Base-by-base conservation (phyloP, 1,140 invertebrate species). In the Drosophila auraria region DNA sequence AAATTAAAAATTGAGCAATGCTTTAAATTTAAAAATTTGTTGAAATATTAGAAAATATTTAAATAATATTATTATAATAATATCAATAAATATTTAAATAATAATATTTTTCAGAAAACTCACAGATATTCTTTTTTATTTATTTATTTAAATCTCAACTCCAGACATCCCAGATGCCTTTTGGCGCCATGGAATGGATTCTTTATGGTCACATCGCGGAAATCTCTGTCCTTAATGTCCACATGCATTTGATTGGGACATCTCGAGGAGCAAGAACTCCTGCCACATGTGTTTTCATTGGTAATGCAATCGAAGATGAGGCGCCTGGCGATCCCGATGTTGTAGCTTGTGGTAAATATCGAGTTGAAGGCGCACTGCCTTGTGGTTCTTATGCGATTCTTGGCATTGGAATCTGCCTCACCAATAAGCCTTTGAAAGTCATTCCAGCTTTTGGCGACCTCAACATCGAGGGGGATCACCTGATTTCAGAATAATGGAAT, bases 211-310 rank as follows among this genome's bases (percentile, higher is more conserved):
- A 38, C 4, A 42, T 20, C 40, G 5, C 20, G 23, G 12, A 56
- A 56, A 23, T 71, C 50, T 0, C 5, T 27, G 1, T 66, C 33
- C 5, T 11, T 64, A 0, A 69, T 17, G 20, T 11, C 53, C 7
- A 80, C 12, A 5, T 45, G 5, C 78, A 80, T 80, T 15, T 80
- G 62, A 40, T 80, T 63, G 0, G 23, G 42, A 15, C 78, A 80
- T 6, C 63, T 44, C 0, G 36, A 36, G 0, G 47, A 33, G 54
- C 78, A 80, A 17, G 77, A 42, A 0, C 33, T 38, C 20, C 12
- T 12, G 1, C 60, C 47, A 6, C 60, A 62, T 15, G n/a, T 38
- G 11, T 8, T 15, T 36, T 62, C 30, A 6, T 54, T 54, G 20
- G 15, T 20, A 9, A 62, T 62, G 23, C 60, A 62, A 23, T 62